Evolutionary conservation across 1,140 invertebrate genomes (phyloP).

Genomic region (Arion vulgaris): DNA sequence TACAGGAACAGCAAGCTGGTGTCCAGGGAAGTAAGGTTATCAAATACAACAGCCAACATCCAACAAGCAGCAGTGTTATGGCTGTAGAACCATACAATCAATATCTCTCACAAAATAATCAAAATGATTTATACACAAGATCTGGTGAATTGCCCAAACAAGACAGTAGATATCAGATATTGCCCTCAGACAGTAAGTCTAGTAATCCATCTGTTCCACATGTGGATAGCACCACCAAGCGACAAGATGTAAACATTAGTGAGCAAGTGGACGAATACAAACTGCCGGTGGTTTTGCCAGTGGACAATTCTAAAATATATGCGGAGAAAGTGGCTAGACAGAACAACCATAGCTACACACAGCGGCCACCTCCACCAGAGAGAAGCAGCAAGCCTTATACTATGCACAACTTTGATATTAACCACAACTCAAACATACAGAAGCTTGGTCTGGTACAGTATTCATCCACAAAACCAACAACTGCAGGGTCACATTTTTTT

Average conservation of each 20-base stretch:
- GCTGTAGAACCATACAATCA: slow-evolving; percentile 90
- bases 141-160: slow-evolving; percentile 81
- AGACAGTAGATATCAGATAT: slow-evolving; percentile 93
- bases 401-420: not conserved
- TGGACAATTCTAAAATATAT: not conserved
- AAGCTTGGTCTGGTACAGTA: not conserved
- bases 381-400: not conserved
- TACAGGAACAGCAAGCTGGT: slow-evolving; percentile 82
- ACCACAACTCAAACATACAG: not conserved
- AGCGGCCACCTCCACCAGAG: not conserved
- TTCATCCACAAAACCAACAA: not conserved
- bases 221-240: not conserved
- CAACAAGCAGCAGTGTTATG: slow-evolving; percentile 76
- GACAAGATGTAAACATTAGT: slow-evolving; percentile 39
- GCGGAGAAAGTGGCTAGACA: not conserved
- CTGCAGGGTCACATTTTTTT: not conserved
- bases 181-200: slow-evolving; percentile 80
- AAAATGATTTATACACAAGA: slow-evolving; percentile 65
- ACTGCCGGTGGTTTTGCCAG: slow-evolving; percentile 27
- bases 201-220: slow-evolving; percentile 46
- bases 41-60: slow-evolving; percentile 74
- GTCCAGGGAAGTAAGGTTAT: slow-evolving; percentile 74
- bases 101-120: slow-evolving; percentile 65
- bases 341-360: not conserved
- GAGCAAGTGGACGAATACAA: slow-evolving; percentile 38